A percentile compares a stretch with the other conserved stretches of the same genome.
phyloP scores from a whole-genome alignment of 2,797 vertebrate species.

The Neosilurus mollespiculum region DNA sequence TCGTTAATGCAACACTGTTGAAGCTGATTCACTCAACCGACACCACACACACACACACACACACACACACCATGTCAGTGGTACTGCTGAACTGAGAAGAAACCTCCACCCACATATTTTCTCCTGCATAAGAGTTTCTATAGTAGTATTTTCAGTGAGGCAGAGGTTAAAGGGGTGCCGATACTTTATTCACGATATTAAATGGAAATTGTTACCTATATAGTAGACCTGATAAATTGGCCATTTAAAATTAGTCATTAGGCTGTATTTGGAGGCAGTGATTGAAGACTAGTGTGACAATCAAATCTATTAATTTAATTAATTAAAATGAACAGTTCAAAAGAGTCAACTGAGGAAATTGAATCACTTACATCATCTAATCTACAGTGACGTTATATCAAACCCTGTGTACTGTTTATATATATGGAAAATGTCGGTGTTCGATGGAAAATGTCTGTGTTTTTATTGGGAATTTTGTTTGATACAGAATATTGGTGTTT shows the following conservation, averaged over 20 bases:
- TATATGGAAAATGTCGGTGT: background rate
- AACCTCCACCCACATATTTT: background rate
- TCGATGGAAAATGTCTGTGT: no score
- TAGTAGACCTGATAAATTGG: background rate
- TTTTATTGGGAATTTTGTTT: no score
- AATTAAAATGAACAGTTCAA: background rate
- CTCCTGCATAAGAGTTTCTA: background rate
- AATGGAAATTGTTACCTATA: background rate
- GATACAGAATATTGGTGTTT: no score
- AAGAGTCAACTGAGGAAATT: background rate
- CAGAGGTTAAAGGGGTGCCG: no score
- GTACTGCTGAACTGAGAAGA: no score
- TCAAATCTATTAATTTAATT: background rate
- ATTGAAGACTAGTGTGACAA: background rate
- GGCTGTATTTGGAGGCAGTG: background rate
- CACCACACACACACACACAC: slow-evolving; percentile 8
- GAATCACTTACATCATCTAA: background rate
- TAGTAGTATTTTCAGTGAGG: background rate
- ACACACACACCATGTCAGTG: background rate
- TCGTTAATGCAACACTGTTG: background rate
- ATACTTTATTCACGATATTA: background rate
- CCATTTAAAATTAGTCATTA: background rate
- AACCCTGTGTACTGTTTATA: background rate
- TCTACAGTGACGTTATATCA: background rate
- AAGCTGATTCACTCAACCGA: background rate